Evolutionary conservation across 1,140 invertebrate species (phyloP).

Genomic region (Trichoplusia ni): DNA sequence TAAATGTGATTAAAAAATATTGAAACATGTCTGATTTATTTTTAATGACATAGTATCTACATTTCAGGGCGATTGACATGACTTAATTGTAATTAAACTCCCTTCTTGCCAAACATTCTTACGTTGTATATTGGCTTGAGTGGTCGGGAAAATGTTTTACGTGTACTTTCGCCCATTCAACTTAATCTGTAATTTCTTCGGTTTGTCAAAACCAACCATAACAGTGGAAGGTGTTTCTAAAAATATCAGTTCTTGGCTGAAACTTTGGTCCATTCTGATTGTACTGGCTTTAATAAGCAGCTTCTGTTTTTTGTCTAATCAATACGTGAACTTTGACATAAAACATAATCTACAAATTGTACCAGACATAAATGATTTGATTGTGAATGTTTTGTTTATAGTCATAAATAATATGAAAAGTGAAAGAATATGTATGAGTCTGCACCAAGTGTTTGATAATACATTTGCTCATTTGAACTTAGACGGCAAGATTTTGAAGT

Average conservation of each 20-base stretch:
- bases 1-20: too few species aligned
- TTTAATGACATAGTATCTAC: too few species aligned
- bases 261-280: slow-evolving; percentile 39
- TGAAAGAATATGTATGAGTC: slow-evolving; percentile 31
- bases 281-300: slow-evolving; percentile 7
- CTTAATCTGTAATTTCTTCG: slow-evolving; percentile 49
- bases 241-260: not conserved
- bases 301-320: slow-evolving; percentile 13
- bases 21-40: too few species aligned
- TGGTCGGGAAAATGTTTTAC: slow-evolving; percentile 58
- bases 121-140: not conserved
- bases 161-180: slow-evolving; percentile 51
- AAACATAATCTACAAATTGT: slow-evolving; percentile 47
- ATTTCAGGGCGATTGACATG: too few species aligned
- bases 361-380: slow-evolving; percentile 50
- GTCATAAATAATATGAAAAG: slow-evolving; percentile 41
- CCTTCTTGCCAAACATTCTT: not conserved
- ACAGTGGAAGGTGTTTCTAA: slow-evolving; percentile 6
- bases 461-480: slow-evolving; percentile 47
- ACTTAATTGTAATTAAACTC: too few species aligned
- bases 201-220: slow-evolving; percentile 43
- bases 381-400: slow-evolving; percentile 48
- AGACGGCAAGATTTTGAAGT: slow-evolving; percentile 36
- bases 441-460: slow-evolving; percentile 45
- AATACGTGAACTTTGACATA: slow-evolving; percentile 30